These are phyloP conservation scores for Mesocricetus auratus DNA, from an alignment of 2,113 vertebrate species.

Conservation along the genomic window DNA sequence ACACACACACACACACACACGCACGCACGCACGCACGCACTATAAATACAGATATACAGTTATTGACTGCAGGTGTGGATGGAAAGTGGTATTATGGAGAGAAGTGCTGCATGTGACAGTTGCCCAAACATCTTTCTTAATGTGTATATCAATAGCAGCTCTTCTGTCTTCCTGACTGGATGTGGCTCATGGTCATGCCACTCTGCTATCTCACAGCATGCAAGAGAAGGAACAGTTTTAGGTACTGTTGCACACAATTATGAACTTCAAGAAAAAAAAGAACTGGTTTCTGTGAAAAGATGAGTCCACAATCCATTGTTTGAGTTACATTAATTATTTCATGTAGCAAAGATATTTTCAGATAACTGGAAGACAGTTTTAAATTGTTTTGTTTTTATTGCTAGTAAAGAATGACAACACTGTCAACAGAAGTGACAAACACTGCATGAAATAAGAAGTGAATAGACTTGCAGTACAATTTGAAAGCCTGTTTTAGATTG, in stretches of 20 bases:
- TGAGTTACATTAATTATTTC: slow-evolving; percentile 77
- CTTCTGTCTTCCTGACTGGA: slow-evolving; percentile 71
- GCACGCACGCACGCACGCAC: background rate
- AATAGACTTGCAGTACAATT: background rate
- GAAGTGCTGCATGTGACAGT: slow-evolving; percentile 79
- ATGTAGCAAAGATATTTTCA: slow-evolving; percentile 69
- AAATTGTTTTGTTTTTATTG: background rate
- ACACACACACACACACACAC: background rate
- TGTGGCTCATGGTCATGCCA: slow-evolving; percentile 84
- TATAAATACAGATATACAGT: background rate
- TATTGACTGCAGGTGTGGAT: background rate
- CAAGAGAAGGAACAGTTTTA: slow-evolving; percentile 82
- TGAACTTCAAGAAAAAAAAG: slow-evolving; percentile 74
- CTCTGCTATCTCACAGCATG: slow-evolving; percentile 76
- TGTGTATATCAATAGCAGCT: slow-evolving; percentile 77
- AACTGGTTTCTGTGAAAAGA: slow-evolving; percentile 76
- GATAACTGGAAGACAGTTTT: slow-evolving; percentile 60
- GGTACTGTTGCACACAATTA: slow-evolving; percentile 80
- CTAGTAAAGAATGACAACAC: slow-evolving; percentile 47
- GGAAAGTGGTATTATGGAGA: slow-evolving; percentile 81
- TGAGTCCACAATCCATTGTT: slow-evolving; percentile 51
- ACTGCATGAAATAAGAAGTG: background rate
- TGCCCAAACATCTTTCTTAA: slow-evolving; percentile 80
- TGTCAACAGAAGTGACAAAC: background rate
- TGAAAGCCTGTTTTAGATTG: background rate